Evolutionary conservation across 2,113 vertebrate species (phyloP).

Genomic region (Nannospalax galili): DNA sequence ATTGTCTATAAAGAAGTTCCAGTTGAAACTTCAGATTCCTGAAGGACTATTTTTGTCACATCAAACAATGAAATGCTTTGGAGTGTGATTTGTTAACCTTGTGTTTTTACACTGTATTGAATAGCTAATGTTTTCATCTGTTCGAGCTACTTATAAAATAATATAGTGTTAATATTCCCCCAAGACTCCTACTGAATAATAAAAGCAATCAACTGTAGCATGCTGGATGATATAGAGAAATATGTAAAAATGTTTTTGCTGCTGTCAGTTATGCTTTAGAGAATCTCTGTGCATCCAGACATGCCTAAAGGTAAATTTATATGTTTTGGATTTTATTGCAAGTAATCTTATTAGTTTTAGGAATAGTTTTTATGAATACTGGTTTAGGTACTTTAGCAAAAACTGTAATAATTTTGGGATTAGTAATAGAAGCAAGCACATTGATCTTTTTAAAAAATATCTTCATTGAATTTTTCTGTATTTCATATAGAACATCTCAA

Average conservation of each 20-base stretch:
- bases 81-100: neutral
- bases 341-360: constrained; percentile 14
- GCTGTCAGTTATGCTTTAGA: constrained; percentile 39
- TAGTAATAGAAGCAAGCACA: neutral
- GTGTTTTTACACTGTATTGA: neutral
- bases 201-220: constrained; percentile 13
- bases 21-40: constrained; percentile 5
- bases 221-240: constrained; percentile 13
- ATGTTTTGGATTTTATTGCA: constrained; percentile 33
- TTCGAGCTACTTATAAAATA: constrained; percentile 1
- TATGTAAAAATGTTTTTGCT: neutral
- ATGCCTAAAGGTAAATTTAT: neutral
- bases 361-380: neutral
- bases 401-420: neutral
- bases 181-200: constrained; percentile 27
- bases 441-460: too few species aligned
- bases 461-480: too few species aligned
- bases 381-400: constrained; percentile 3
- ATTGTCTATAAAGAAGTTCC: neutral
- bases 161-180: neutral
- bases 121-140: neutral
- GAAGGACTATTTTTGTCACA: neutral
- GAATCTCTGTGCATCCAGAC: neutral
- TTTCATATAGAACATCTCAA: too few species aligned
- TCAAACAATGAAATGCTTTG: neutral